Evolutionary conservation across 2,888 invertebrate species (phyloP).

Genomic region (Furcula furcula): DNA sequence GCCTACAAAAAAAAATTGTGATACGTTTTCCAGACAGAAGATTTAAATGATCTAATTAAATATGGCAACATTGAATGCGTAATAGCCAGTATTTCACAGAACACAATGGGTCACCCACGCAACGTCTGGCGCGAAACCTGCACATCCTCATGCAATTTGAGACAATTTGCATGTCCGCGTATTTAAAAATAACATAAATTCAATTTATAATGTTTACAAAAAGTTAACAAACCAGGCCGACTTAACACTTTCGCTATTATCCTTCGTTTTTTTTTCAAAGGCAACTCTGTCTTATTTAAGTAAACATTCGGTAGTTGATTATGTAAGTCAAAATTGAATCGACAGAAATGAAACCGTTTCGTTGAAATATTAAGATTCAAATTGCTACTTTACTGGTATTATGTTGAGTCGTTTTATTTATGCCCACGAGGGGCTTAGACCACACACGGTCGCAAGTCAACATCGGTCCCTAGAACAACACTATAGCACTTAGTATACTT

Average conservation of each 20-base stretch:
- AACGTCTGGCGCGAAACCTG: slow-evolving; percentile 59
- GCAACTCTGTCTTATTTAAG: slow-evolving; percentile 65
- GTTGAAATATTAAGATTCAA: slow-evolving; percentile 33
- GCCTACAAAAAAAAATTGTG: no score
- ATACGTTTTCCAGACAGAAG: slow-evolving; percentile 29
- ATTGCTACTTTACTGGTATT: slow-evolving; percentile 21
- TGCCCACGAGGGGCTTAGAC: slow-evolving; percentile 47
- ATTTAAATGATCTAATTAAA: slow-evolving; percentile 56
- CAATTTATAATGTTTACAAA: slow-evolving; percentile 53
- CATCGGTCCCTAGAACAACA: slow-evolving; percentile 75
- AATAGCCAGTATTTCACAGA: slow-evolving; percentile 59
- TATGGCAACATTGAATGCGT: slow-evolving; percentile 51
- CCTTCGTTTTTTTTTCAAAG: slow-evolving; percentile 59
- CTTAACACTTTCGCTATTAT: slow-evolving; percentile 76
- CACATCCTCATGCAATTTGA: slow-evolving; percentile 64
- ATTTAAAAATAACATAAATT: slow-evolving; percentile 51
- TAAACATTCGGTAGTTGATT: slow-evolving; percentile 36
- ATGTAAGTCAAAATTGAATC: slow-evolving; percentile 12
- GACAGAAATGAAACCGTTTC: slow-evolving; percentile 30
- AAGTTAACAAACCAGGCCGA: slow-evolving; percentile 56
- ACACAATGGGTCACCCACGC: slow-evolving; percentile 77
- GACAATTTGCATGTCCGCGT: slow-evolving; percentile 65
- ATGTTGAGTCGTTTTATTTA: slow-evolving; percentile 25
- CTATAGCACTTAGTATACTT: slow-evolving; percentile 76
- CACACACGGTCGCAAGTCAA: slow-evolving; percentile 76